phyloP scores from a whole-genome alignment of 2,113 vertebrate genomes.

The Atractosteus spatula region DNA sequence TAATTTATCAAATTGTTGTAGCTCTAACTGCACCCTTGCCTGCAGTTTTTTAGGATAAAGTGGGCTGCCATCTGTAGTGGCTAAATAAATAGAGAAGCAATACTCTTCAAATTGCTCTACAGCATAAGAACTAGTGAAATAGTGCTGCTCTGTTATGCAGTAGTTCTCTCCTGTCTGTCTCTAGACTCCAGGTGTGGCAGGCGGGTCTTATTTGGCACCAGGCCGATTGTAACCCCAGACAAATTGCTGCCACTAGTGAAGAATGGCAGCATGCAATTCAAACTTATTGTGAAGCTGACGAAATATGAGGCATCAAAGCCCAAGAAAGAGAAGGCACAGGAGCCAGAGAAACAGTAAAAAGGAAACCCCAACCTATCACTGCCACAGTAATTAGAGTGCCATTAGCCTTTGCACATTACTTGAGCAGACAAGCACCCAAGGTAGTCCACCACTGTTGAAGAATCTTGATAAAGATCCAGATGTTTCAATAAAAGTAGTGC shows the following conservation, averaged over 20 bases:
- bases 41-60: conserved; percentile 38
- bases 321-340: background rate
- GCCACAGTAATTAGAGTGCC: conserved; percentile 1
- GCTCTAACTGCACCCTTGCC: conserved; percentile 37
- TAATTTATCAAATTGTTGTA: too few species aligned
- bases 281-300: conserved; percentile 18
- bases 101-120: conserved; percentile 36
- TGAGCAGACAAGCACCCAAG: too few species aligned
- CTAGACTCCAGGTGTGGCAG: conserved; percentile 16
- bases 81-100: conserved; percentile 38
- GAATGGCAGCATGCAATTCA: conserved; percentile 41
- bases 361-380: background rate
- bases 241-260: conserved; percentile 43
- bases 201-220: conserved; percentile 40
- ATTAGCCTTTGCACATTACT: background rate
- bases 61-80: conserved; percentile 34
- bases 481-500: too few species aligned
- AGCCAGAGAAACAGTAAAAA: background rate
- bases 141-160: background rate
- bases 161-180: conserved; percentile 34
- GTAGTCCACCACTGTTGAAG: too few species aligned
- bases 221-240: conserved; percentile 55
- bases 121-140: conserved; percentile 6
- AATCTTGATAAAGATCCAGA: too few species aligned
- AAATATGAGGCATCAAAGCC: conserved; percentile 7